Base-by-base conservation (phyloP, 2,888 invertebrate genomes). In the Rhodophaea formosa region DNA sequence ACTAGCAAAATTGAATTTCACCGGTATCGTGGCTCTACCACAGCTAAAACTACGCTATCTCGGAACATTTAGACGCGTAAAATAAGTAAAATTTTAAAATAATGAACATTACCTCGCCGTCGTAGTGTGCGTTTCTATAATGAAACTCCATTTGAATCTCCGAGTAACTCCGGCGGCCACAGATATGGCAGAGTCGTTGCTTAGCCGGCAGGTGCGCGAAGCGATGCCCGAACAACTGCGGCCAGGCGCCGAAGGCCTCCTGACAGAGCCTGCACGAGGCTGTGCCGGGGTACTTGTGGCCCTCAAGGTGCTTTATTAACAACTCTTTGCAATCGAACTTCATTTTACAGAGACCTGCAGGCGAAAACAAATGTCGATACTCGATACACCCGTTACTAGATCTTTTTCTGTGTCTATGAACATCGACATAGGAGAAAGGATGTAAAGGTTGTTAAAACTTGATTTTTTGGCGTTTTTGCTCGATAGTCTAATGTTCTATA, bases 181-280 rank as follows among this genome's bases (percentile, higher is more conserved):
- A 87, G 14, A 85, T 62, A 46, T 84, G 81, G 59, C 87, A 88
- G 30, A 53, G 61, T 7, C 64, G 57, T 44, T 79, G 70, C 1
- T 62, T 65, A 0, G 55, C 17, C 0, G 75, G 71, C 6, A 85
- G 52, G 60, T 88, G 87, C 10, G 58, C 47, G 0, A 82, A 23
- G 47, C 88, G 71, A 59, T 88, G 88, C 0, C 75, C 69, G 0
- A 86, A 62, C 1, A 85, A 55, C 30, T 79, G 71, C 0, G 80
- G 75, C 67, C 76, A 72, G 8, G 73, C 68, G 12, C 49, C 59
- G n/a, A 75, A 68, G 0, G 14, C 44, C 30, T 76, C 72, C 2
- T 56, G 15, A 58, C 87, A 88, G 45, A 77, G 51, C 1, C 58
- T 47, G 66, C 88, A 88, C 0, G 49, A 53, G 6, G 58, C 64